These are phyloP conservation scores for Urocynchramus pylzowi DNA, from an alignment of 2,113 vertebrate species.

Conservation along the genomic window DNA sequence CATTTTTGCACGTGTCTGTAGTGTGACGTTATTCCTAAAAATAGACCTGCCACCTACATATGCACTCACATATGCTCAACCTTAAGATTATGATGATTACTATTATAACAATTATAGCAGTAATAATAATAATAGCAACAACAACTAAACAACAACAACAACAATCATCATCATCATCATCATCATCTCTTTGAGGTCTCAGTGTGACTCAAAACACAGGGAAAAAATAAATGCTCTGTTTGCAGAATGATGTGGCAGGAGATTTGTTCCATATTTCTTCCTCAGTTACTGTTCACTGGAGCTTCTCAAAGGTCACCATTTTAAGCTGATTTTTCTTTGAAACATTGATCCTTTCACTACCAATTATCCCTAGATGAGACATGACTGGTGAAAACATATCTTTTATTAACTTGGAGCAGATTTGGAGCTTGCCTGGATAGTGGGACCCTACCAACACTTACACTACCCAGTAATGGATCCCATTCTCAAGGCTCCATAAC, in stretches of 20 bases:
- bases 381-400: background rate
- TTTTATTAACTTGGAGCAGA: background rate
- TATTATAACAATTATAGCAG: background rate
- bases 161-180: background rate
- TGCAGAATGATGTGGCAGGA: background rate
- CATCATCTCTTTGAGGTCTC: background rate
- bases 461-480: too few relatives aligned
- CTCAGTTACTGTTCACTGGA: background rate
- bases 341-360: background rate
- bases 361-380: background rate
- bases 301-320: background rate
- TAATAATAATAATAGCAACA: background rate
- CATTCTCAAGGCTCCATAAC: background rate
- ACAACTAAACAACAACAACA: background rate
- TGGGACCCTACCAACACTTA: background rate
- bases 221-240: background rate
- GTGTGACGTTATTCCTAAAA: background rate
- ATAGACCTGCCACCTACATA: background rate
- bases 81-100: background rate
- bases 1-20: background rate
- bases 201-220: background rate
- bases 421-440: background rate
- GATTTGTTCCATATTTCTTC: background rate
- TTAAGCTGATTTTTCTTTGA: background rate
- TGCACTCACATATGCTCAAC: background rate